Conservation (phyloP, 2,888 invertebrate genomes). For the Acanthoscelides obtectus region DNA sequence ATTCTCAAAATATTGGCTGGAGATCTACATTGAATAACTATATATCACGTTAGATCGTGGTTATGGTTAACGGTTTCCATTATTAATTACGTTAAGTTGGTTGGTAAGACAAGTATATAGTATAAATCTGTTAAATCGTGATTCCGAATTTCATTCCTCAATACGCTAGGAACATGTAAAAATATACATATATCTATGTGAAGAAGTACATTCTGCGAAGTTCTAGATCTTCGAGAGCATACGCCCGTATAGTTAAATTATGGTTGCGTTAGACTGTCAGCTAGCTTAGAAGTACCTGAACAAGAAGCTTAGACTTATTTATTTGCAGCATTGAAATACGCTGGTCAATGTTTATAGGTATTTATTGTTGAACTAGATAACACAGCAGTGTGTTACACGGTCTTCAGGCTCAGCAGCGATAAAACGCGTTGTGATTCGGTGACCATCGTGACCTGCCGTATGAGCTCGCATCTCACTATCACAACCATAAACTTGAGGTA, state of each 20-base stretch:
- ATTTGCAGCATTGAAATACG: too few relatives aligned
- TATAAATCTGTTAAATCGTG: neutral
- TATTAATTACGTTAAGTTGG: neutral
- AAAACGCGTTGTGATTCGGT: constrained; percentile 6
- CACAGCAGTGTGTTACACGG: neutral
- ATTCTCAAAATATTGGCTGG: neutral
- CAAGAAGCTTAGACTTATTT: too few relatives aligned
- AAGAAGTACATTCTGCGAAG: too few relatives aligned
- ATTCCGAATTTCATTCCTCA: too few relatives aligned
- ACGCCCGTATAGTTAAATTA: too few relatives aligned
- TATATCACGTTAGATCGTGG: neutral
- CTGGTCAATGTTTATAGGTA: neutral
- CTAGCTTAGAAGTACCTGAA: too few relatives aligned
- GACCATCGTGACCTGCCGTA: constrained; percentile 27
- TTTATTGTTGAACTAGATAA: neutral
- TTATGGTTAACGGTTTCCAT: neutral
- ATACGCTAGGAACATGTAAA: too few relatives aligned
- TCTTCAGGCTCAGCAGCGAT: neutral
- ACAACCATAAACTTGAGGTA: constrained; percentile 36
- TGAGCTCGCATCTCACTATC: constrained; percentile 31
- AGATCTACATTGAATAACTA: neutral
- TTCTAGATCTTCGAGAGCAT: too few relatives aligned
- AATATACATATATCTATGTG: too few relatives aligned
- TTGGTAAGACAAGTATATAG: neutral
- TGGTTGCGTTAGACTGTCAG: too few relatives aligned